phyloP scores from a whole-genome alignment of 2,797 vertebrate species.

The Scolopax bukidnonensis region DNA sequence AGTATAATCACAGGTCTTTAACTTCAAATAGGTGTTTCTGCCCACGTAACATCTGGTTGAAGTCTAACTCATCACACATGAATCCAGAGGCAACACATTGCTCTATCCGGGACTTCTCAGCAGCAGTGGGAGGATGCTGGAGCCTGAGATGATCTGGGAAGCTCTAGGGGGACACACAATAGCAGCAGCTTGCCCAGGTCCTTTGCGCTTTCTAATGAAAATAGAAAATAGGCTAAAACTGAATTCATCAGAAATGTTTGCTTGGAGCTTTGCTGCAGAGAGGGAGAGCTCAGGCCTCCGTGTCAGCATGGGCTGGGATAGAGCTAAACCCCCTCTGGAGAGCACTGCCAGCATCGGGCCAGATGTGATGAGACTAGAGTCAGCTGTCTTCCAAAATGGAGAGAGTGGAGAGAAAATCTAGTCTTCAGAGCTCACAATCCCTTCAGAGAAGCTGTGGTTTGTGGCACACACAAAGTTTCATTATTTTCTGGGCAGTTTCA shows the following conservation, averaged over 20 bases:
- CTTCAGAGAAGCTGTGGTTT: background rate
- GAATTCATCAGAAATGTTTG: background rate
- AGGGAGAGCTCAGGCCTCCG: background rate
- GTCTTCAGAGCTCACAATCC: background rate
- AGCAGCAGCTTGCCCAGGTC: background rate
- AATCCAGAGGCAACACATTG: background rate
- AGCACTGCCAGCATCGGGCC: accelerated
- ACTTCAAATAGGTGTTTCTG: conserved; percentile 54
- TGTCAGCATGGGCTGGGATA: background rate
- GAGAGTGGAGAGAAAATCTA: background rate
- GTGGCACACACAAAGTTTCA: background rate
- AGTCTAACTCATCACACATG: background rate
- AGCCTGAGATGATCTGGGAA: background rate
- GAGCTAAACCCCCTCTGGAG: background rate
- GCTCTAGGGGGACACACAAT: background rate
- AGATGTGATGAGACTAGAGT: background rate
- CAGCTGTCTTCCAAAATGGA: background rate
- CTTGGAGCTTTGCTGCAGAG: background rate
- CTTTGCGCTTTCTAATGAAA: background rate
- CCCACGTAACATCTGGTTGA: conserved; percentile 73
- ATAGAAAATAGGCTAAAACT: background rate
- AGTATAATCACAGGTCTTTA: conserved; percentile 70
- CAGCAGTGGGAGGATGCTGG: background rate
- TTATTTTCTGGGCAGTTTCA: conserved; percentile 5
- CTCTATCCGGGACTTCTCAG: background rate